phyloP scores from a whole-genome alignment of 2,113 vertebrate species.

The Tupaia chinensis region DNA sequence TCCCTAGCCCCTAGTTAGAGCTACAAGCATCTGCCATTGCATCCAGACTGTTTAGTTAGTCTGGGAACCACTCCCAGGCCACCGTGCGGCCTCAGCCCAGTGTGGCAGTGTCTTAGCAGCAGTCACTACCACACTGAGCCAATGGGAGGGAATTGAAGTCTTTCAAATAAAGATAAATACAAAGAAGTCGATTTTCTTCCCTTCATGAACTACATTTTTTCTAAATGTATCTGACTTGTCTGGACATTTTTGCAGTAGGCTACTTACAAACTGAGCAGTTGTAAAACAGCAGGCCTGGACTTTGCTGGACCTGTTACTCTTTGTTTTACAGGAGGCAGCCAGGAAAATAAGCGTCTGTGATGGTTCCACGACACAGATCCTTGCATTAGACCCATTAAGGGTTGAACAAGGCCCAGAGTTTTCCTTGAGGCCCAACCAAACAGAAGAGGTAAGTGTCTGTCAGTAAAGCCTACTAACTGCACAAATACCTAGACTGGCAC shows the following conservation, averaged over 20 bases:
- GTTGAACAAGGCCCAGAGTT: conserved; percentile 23
- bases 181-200: not conserved
- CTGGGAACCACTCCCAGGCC: too few species aligned
- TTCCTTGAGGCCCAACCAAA: not conserved
- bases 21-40: too few species aligned
- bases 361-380: conserved; percentile 13
- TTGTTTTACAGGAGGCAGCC: conserved; percentile 72
- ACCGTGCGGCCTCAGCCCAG: too few species aligned
- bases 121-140: too few species aligned
- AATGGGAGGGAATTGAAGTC: not conserved
- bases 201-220: not conserved
- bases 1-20: too few species aligned
- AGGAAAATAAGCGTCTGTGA: conserved; percentile 70
- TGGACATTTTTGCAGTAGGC: not conserved
- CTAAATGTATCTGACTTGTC: not conserved
- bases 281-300: not conserved
- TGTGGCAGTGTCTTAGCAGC: too few species aligned
- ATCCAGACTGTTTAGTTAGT: too few species aligned
- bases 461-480: not conserved
- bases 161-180: conserved; percentile 5
- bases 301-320: conserved; percentile 17
- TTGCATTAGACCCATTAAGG: conserved; percentile 23
- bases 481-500: not conserved
- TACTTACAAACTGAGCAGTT: not conserved
- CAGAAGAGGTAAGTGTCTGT: conserved; percentile 74